These are phyloP conservation scores for Collichthys lucidus DNA, from an alignment of 2,113 vertebrate species.

Conservation along the genomic window DNA sequence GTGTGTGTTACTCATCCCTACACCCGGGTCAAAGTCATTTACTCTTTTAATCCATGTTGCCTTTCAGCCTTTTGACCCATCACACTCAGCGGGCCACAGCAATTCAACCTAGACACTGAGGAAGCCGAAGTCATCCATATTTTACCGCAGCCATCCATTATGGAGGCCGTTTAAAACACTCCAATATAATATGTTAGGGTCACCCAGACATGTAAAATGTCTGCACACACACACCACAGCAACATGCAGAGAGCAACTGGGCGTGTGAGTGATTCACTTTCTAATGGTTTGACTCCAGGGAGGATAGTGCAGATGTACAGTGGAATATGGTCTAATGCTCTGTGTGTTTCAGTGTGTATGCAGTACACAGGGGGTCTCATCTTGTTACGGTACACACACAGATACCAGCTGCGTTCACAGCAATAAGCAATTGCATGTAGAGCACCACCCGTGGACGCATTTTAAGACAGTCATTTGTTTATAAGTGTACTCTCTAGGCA, in stretches of 20 bases:
- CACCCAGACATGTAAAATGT: constrained; percentile 5
- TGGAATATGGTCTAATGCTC: not conserved
- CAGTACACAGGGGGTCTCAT: not conserved
- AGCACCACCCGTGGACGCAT: not conserved
- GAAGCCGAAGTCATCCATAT: constrained; percentile 44
- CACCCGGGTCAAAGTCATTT: constrained; percentile 28
- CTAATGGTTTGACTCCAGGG: not conserved
- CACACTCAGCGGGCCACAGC: not conserved
- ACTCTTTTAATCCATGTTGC: constrained; percentile 31
- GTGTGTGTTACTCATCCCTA: not conserved
- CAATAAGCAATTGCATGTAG: not conserved
- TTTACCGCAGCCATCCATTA: constrained; percentile 47
- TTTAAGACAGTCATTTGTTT: constrained; percentile 32
- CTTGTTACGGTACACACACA: not conserved
- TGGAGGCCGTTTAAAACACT: constrained; percentile 21
- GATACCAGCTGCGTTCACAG: not conserved
- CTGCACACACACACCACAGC: not conserved
- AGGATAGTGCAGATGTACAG: not conserved
- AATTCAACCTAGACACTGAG: constrained; percentile 8
- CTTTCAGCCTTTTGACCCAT: constrained; percentile 29
- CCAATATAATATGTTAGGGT: constrained; percentile 32
- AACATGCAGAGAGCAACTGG: not conserved
- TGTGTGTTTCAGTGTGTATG: not conserved
- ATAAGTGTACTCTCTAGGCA: not conserved
- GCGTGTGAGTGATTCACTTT: not conserved